Percentiles rank a stretch among this genome's conserved stretches.
Evolutionary conservation across 2,113 vertebrate genomes (phyloP).

Genomic region (Calidris pygmaea): DNA sequence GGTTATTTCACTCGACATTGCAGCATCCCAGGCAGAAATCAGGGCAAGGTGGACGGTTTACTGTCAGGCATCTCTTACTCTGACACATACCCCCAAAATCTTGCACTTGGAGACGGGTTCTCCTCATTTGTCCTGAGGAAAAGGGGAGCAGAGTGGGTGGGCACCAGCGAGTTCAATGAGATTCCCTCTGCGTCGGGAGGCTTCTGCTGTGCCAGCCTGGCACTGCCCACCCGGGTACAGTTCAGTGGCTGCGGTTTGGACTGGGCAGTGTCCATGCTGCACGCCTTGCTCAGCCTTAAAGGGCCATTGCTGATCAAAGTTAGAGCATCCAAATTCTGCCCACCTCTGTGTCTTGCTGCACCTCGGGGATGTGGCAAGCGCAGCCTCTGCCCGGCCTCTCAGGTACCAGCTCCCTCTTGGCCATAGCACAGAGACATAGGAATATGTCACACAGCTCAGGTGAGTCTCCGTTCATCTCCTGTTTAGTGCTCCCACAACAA

Average conservation of each 20-base stretch:
- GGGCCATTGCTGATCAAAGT: not conserved
- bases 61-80: not conserved
- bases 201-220: not conserved
- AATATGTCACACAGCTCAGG: not conserved
- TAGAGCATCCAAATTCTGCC: not conserved
- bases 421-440: not conserved
- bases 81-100: not conserved
- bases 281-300: conserved; percentile 17
- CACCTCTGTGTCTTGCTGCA: not conserved
- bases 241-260: conserved; percentile 7
- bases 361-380: not conserved
- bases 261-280: not conserved
- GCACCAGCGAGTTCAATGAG: not conserved
- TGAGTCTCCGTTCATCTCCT: not conserved
- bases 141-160: not conserved
- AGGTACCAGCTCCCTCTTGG: not conserved
- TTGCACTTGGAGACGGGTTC: not conserved
- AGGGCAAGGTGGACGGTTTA: not conserved
- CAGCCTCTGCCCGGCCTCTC: not conserved
- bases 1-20: conserved; percentile 36
- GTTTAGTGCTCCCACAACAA: not conserved
- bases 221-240: conserved; percentile 2
- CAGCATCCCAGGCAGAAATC: conserved; percentile 23
- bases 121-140: not conserved
- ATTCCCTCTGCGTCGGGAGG: not conserved